phyloP scores from a whole-genome alignment of 2,113 vertebrate genomes.

The Vireo altiloquus region DNA sequence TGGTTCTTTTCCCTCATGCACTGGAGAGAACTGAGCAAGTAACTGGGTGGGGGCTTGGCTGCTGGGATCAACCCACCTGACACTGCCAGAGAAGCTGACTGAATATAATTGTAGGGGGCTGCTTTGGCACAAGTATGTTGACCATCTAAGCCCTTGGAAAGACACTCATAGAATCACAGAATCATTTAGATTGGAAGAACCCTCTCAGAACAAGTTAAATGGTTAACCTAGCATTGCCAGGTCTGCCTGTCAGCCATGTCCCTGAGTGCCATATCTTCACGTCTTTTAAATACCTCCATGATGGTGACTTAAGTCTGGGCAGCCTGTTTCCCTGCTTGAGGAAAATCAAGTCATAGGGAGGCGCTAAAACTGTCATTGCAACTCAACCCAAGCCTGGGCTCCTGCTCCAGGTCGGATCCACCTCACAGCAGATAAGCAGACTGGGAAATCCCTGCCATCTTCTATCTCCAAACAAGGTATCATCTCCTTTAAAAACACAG shows the following conservation, averaged over 20 bases:
- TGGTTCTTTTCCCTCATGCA: rapidly evolving
- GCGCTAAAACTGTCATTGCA: neutral
- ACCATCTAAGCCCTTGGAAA: neutral
- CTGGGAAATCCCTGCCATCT: neutral
- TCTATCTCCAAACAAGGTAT: neutral
- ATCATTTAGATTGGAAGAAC: neutral
- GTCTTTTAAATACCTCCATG: neutral
- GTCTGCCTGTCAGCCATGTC: neutral
- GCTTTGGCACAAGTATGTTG: neutral
- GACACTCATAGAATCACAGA: neutral
- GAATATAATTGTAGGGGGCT: neutral
- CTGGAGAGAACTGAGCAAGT: neutral
- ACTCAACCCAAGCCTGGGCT: neutral
- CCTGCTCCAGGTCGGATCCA: neutral
- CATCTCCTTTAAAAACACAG: neutral
- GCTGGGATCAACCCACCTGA: neutral
- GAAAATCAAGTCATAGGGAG: neutral
- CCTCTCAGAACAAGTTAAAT: neutral
- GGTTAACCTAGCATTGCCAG: neutral
- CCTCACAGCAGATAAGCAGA: neutral
- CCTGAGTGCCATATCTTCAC: neutral
- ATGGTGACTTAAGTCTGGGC: neutral
- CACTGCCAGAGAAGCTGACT: neutral
- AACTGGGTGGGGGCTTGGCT: neutral
- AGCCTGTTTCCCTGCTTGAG: neutral